These are phyloP conservation scores for Silurus glanis DNA, from an alignment of 2,113 vertebrate species.

Conservation along the genomic window DNA sequence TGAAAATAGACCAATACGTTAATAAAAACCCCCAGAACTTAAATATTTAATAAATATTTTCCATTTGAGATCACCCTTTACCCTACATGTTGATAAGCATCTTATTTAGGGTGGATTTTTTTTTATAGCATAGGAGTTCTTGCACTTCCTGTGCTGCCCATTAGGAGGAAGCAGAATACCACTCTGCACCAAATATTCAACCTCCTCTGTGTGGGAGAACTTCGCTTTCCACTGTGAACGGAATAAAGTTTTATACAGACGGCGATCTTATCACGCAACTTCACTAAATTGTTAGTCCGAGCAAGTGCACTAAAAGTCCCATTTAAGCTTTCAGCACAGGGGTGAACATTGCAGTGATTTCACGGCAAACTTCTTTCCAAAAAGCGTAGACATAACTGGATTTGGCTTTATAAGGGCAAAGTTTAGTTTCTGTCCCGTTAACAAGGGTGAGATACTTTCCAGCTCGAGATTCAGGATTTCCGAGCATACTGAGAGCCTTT, in stretches of 20 bases:
- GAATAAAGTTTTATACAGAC: background rate
- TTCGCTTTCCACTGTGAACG: background rate
- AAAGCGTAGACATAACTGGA: constrained; percentile 11
- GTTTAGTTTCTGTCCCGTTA: constrained; percentile 45
- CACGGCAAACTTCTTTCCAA: constrained; percentile 1
- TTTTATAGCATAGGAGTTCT: background rate
- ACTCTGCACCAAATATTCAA: constrained; percentile 40
- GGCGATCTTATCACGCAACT: background rate
- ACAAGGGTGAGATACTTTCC: constrained; percentile 20
- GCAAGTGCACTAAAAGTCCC: constrained; percentile 2
- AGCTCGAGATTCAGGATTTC: constrained; percentile 38
- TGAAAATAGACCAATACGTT: too few relatives aligned
- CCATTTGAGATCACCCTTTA: background rate
- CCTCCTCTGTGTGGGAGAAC: constrained; percentile 6
- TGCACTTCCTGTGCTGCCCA: constrained; percentile 52
- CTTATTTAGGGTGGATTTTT: background rate
- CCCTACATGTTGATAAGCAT: background rate
- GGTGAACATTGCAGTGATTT: constrained; percentile 8
- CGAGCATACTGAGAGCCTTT: background rate
- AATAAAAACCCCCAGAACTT: background rate
- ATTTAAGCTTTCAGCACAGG: constrained; percentile 12
- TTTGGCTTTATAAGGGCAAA: constrained; percentile 39
- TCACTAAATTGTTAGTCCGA: constrained; percentile 64
- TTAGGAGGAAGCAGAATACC: constrained; percentile 67
- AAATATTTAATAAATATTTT: background rate